Percentiles rank a stretch among this genome's conserved stretches.
Conservation (phyloP, 2,888 invertebrate species). For the Kuschelorhynchus macadamiae region DNA sequence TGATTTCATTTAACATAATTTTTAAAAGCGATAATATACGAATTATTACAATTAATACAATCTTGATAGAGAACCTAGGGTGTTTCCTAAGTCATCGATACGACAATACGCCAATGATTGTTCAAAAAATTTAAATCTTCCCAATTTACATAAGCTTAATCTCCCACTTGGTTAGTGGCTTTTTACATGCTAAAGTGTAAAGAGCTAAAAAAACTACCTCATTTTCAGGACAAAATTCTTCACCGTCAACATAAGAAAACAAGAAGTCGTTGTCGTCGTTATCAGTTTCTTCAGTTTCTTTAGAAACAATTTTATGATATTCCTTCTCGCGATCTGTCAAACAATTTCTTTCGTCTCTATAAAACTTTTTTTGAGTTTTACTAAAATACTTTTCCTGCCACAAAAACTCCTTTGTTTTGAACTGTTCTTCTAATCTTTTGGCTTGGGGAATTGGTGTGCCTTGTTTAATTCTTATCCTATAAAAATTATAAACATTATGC, state of each 20-base stretch:
- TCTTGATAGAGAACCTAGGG: too few species aligned
- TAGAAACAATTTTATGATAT: conserved; percentile 69
- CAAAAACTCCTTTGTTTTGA: conserved; percentile 68
- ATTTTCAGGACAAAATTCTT: conserved; percentile 66
- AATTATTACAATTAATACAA: too few species aligned
- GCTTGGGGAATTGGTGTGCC: conserved; percentile 48
- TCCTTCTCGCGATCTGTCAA: conserved; percentile 73
- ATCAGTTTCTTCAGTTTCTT: conserved; percentile 57
- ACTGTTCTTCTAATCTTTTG: conserved; percentile 47
- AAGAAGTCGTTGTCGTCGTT: conserved; percentile 66
- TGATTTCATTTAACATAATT: too few species aligned
- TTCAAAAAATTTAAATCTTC: too few species aligned
- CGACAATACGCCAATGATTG: too few species aligned
- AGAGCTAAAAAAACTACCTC: conserved; percentile 46
- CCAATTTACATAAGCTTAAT: too few species aligned
- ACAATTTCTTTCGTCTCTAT: conserved; percentile 75
- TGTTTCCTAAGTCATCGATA: too few species aligned
- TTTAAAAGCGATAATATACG: too few species aligned
- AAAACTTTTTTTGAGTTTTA: conserved; percentile 73
- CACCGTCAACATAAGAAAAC: conserved; percentile 75
- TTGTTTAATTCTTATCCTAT: conserved; percentile 55
- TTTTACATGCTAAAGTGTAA: too few species aligned
- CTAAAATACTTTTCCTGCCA: conserved; percentile 85
- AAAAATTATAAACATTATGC: too few species aligned
- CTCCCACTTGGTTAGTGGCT: too few species aligned